Conservation (phyloP, 2,888 invertebrate genomes). For the Urechis unicinctus region DNA sequence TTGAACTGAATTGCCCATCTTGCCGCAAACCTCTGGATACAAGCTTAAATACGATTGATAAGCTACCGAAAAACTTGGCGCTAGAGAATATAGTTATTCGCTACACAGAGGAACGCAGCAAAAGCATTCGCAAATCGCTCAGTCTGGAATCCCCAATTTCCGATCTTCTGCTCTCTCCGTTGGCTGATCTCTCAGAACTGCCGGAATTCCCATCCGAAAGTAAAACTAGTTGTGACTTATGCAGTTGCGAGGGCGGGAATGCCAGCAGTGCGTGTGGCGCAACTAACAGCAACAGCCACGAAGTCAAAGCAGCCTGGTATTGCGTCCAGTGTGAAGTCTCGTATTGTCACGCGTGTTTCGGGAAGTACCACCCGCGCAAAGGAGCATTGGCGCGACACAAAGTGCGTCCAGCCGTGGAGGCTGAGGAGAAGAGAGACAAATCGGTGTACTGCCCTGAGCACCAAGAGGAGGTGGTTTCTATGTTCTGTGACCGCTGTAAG, state of each 20-base stretch:
- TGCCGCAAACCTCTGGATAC: conserved; percentile 32
- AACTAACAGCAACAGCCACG: too few species aligned
- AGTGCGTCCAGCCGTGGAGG: conserved; percentile 21
- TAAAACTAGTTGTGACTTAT: conserved; percentile 29
- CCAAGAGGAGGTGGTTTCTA: conserved; percentile 28
- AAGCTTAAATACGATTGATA: conserved; percentile 25
- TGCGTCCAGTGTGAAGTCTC: conserved; percentile 39
- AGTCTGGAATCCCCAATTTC: conserved; percentile 26
- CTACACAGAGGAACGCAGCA: conserved; percentile 38
- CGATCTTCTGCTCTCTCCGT: conserved; percentile 11
- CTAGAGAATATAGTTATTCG: conserved; percentile 44
- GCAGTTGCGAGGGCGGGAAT: too few species aligned
- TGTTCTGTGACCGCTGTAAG: conserved; percentile 41
- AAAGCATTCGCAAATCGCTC: conserved; percentile 27
- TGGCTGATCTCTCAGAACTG: conserved; percentile 6
- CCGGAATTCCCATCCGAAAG: conserved; percentile 9
- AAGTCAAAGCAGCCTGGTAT: conserved; percentile 30
- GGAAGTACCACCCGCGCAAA: conserved; percentile 34
- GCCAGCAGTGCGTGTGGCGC: conserved; percentile 29
- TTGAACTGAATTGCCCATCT: conserved; percentile 36
- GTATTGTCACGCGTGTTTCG: conserved; percentile 38
- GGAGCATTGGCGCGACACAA: conserved; percentile 34
- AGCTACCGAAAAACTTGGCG: conserved; percentile 39
- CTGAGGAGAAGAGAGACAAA: conserved; percentile 6
- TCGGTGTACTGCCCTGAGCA: conserved; percentile 34